Evolutionary conservation across 2,797 vertebrate species (phyloP).

Genomic region (Falco columbarius): DNA sequence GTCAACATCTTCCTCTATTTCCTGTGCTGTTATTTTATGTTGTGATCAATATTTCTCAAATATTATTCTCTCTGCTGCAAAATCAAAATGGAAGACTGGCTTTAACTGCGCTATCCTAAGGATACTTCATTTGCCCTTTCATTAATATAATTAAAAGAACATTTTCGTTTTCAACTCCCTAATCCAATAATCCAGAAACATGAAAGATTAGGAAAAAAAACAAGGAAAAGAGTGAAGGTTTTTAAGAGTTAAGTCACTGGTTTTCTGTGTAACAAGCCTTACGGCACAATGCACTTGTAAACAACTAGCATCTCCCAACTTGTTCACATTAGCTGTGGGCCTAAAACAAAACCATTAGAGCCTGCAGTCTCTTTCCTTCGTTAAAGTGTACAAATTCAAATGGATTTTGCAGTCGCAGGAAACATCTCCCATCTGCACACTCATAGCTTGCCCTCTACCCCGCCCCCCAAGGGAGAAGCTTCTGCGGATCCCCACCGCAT

Average conservation of each 20-base stretch:
- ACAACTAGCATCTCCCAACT: neutral
- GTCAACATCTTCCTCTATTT: neutral
- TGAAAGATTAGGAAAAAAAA: neutral
- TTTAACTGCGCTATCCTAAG: neutral
- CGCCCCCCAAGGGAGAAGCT: neutral
- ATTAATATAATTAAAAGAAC: neutral
- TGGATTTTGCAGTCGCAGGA: slow-evolving; percentile 38
- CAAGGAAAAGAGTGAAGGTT: neutral
- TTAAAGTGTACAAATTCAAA: neutral
- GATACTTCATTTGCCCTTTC: neutral
- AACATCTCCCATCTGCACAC: slow-evolving; percentile 32
- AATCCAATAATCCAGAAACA: neutral
- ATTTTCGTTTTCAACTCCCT: neutral
- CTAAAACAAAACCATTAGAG: neutral
- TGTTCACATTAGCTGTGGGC: neutral
- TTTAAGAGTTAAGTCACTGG: neutral
- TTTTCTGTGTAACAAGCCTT: neutral
- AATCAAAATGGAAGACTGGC: slow-evolving; percentile 62
- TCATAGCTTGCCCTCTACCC: slow-evolving; percentile 7
- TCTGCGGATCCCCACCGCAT: slow-evolving; percentile 20
- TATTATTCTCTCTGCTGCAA: neutral
- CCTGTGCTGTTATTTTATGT: neutral
- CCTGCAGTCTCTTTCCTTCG: neutral
- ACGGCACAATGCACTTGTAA: neutral
- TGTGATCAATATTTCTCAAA: slow-evolving; percentile 46